Evolutionary conservation across 2,888 invertebrate species (phyloP).

Genomic region (Belgica antarctica): DNA sequence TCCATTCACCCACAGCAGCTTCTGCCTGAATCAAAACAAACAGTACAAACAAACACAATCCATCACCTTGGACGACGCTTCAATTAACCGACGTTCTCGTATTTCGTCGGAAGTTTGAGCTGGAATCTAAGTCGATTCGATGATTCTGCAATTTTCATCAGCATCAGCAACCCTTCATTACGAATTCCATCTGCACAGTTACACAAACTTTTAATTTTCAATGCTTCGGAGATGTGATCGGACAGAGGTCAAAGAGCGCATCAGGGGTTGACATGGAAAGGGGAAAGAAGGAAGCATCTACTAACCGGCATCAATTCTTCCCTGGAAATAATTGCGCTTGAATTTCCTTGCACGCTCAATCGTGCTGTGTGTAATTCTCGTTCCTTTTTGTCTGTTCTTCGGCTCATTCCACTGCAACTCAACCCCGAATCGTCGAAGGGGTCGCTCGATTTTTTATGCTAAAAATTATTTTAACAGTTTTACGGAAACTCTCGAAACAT

Average conservation of each 20-base stretch:
- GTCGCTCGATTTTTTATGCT: conserved; percentile 18
- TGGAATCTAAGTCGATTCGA: not conserved
- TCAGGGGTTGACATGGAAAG: conserved; percentile 14
- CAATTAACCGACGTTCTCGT: not conserved
- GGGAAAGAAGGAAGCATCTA: not conserved
- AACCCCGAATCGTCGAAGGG: not conserved
- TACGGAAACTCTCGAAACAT: not conserved
- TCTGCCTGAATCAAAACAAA: too few species aligned
- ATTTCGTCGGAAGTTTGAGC: not conserved
- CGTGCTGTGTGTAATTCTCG: conserved; percentile 21
- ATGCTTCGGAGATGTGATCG: conserved; percentile 5
- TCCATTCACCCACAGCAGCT: too few species aligned
- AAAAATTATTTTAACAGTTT: conserved; percentile 28
- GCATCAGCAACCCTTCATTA: conserved; percentile 15
- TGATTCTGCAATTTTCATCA: not conserved
- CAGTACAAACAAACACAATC: not conserved
- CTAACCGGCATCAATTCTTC: too few species aligned
- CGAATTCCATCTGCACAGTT: conserved; percentile 13
- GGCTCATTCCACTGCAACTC: not conserved
- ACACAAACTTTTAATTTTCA: conserved; percentile 28
- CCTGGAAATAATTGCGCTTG: not conserved
- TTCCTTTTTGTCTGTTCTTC: not conserved
- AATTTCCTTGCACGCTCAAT: not conserved
- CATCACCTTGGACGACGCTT: not conserved
- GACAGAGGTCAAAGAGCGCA: conserved; percentile 30